Evolutionary conservation across 2,888 invertebrate species (phyloP), one percentile per base, ranked within the genome.

Genomic region (Sylvicola fuscatus): DNA sequence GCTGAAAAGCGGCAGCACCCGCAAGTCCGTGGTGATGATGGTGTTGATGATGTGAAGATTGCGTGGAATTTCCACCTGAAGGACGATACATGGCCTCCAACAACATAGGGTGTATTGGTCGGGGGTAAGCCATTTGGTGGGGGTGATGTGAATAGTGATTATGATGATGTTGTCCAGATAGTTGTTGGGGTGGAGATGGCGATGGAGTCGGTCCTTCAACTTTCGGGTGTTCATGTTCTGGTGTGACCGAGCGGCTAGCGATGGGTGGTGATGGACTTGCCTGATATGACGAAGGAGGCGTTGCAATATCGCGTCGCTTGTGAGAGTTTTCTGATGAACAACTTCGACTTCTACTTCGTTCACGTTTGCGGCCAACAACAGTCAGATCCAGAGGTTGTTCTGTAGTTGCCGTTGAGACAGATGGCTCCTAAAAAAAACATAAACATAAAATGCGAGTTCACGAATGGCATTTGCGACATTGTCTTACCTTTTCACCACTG

Each of bases 81-180:
- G 68, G 65, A 32, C 74, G 65, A 49, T 77, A 81, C 64, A 80
- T 70, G 2, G 72, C 72, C 40, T 81, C 80, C 32, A 82, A 62
- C 36, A 83, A 62, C 56, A 76, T 68, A 1, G 84, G 83, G 49
- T 84, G 82, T 39, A 84, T 73, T 1, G 84, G 81, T 51, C 79
- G 67, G 0, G 89, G 87, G 47, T 83, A 87, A 0, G 75, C 76
- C 61, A 82, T 70, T 0, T 17, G 43, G 26, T 29, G 40, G 2
- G 27, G 33, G 10, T 35, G 36, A 27, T 36, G 39, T 14, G 39
- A 38, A 13, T 31, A 13, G 4, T 10, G 32, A 16, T 16, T 15
- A 3, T 32, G 2, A 32, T 29, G 5, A 13, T 29, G 29, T 7
- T 49, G 40, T 1, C 45, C 42, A 17, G 43, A 40, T 6, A 4